phyloP scores from a whole-genome alignment of 2,113 vertebrate genomes.

The Lontra canadensis region DNA sequence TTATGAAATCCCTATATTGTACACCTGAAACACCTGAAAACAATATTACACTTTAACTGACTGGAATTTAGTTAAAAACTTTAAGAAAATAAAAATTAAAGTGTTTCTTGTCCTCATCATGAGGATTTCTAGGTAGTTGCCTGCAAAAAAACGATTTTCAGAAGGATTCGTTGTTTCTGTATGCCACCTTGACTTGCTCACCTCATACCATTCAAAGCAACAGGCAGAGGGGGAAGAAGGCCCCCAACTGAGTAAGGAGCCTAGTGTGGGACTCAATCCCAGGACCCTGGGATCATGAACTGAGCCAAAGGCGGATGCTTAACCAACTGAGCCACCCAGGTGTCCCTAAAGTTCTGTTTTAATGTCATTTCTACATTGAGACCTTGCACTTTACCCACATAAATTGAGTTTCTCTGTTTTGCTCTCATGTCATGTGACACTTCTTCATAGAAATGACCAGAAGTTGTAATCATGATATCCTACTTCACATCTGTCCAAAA shows the following conservation, averaged over 20 bases:
- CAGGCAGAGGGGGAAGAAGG: too few species aligned
- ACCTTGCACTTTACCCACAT: not conserved
- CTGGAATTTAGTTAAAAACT: not conserved
- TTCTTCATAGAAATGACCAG: not conserved
- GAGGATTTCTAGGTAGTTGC: not conserved
- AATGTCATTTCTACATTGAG: not conserved
- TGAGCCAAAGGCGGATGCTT: too few species aligned
- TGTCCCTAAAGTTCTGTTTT: not conserved
- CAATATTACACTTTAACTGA: not conserved
- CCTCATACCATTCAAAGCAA: not conserved
- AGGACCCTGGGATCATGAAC: too few species aligned
- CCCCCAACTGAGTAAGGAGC: too few species aligned
- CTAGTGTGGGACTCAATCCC: too few species aligned
- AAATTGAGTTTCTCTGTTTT: not conserved
- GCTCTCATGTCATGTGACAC: not conserved
- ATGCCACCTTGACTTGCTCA: not conserved
- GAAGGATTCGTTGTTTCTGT: not conserved
- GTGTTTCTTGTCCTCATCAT: not conserved
- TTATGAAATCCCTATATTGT: not conserved
- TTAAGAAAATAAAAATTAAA: not conserved
- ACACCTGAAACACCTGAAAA: not conserved
- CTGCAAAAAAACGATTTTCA: not conserved
- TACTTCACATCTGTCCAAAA: not conserved
- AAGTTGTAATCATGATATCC: not conserved
- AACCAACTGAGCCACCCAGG: too few species aligned